phyloP scores from a whole-genome alignment of 1,140 invertebrate species.

The fruit fly (Drosophila melanogaster) region DNA sequence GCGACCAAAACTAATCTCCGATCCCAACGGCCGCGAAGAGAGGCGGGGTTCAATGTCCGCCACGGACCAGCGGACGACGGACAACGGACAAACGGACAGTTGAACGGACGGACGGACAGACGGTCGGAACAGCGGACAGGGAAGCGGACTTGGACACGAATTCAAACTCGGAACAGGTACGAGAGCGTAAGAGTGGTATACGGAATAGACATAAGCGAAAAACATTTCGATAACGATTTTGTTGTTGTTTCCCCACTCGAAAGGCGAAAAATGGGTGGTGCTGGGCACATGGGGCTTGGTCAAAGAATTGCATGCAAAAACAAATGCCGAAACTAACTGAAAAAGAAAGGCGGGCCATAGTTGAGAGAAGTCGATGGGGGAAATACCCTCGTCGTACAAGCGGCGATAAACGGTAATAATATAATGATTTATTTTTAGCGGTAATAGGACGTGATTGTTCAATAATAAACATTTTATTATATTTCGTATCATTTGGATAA shows the following conservation, averaged over 20 bases:
- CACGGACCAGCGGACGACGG: conserved; percentile 15
- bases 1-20: conserved; percentile 43
- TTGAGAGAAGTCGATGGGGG: conserved; percentile 13
- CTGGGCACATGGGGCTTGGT: conserved; percentile 41
- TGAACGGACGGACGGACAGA: background rate
- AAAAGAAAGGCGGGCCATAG: conserved; percentile 36
- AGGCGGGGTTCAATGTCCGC: conserved; percentile 44
- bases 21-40: conserved; percentile 17
- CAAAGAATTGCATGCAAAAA: conserved; percentile 62
- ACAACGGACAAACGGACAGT: conserved; percentile 1
- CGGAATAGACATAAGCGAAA: conserved; percentile 34
- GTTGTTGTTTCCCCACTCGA: conserved; percentile 26
- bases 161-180: conserved; percentile 24
- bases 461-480: conserved; percentile 35
- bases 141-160: conserved; percentile 21
- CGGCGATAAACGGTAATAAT: conserved; percentile 14
- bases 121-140: conserved; percentile 25
- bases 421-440: conserved; percentile 27
- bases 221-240: conserved; percentile 51
- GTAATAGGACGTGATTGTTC: conserved; percentile 17
- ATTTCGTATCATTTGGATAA: conserved; percentile 13
- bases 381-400: conserved; percentile 27
- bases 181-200: conserved; percentile 31
- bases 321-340: conserved; percentile 21
- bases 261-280: conserved; percentile 39